These are phyloP conservation scores for Hemiscyllium ocellatum DNA, from an alignment of 2,113 vertebrate species.

Conservation along the genomic window DNA sequence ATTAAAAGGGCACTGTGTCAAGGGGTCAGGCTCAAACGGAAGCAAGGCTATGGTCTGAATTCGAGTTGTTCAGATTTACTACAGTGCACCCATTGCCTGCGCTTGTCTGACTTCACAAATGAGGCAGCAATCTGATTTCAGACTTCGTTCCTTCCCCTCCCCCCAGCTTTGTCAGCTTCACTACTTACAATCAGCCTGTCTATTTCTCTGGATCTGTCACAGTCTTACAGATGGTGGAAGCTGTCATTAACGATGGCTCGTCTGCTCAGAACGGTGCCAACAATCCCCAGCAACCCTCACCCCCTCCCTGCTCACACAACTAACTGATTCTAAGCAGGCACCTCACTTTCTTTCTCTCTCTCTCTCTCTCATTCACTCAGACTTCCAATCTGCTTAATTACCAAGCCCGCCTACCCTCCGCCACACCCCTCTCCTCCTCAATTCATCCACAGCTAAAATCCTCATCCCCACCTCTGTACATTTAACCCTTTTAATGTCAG, in stretches of 20 bases:
- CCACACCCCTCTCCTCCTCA: not conserved
- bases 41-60: conserved; percentile 1
- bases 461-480: not conserved
- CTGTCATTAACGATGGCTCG: not conserved
- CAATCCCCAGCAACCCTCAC: too few relatives aligned
- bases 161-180: not conserved
- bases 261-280: not conserved
- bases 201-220: not conserved
- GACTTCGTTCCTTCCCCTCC: not conserved
- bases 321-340: not conserved
- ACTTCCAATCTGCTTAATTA: not conserved
- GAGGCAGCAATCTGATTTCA: not conserved
- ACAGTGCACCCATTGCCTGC: not conserved
- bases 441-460: not conserved
- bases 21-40: conserved; percentile 14
- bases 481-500: not conserved
- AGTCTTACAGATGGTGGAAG: not conserved
- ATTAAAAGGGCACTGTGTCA: not conserved
- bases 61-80: not conserved
- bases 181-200: not conserved
- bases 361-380: not conserved
- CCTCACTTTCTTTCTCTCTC: not conserved
- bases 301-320: too few relatives aligned
- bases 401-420: not conserved
- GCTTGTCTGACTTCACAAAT: not conserved